Conservation (phyloP, 2,888 invertebrate genomes). For the Vannuccia rotundouncinata region DNA sequence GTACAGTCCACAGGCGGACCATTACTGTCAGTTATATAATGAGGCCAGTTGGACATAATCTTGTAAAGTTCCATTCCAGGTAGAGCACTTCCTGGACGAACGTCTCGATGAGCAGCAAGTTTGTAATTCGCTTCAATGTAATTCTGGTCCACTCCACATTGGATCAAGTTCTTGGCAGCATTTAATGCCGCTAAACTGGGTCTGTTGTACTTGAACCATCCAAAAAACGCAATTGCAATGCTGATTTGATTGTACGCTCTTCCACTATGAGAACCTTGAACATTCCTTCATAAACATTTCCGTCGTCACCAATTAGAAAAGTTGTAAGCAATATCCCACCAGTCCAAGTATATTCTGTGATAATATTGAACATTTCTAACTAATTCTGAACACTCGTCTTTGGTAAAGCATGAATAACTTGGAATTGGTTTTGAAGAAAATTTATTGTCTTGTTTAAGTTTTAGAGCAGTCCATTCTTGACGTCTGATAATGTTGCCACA, state of each 20-base stretch:
- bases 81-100: not conserved
- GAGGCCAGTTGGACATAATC: not conserved
- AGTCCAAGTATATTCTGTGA: not conserved
- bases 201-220: constrained; percentile 18
- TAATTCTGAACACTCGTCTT: too few relatives aligned
- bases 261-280: not conserved
- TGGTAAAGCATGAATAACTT: too few relatives aligned
- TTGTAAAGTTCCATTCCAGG: not conserved
- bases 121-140: constrained; percentile 25
- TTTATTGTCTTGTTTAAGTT: too few relatives aligned
- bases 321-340: constrained; percentile 9
- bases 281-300: not conserved
- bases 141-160: not conserved
- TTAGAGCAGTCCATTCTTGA: too few relatives aligned
- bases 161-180: constrained; percentile 29
- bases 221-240: constrained; percentile 14
- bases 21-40: not conserved
- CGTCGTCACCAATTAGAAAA: not conserved
- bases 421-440: too few relatives aligned
- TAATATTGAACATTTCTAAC: too few relatives aligned
- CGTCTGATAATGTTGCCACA: too few relatives aligned
- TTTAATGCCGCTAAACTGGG: constrained; percentile 3
- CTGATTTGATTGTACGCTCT: not conserved
- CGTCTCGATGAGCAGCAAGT: constrained; percentile 16
- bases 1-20: too few relatives aligned